A percentile compares a stretch with the other conserved stretches of the same genome.
Evolutionary conservation across 2,797 vertebrate genomes (phyloP).

Genomic region (Oreortyx pictus): DNA sequence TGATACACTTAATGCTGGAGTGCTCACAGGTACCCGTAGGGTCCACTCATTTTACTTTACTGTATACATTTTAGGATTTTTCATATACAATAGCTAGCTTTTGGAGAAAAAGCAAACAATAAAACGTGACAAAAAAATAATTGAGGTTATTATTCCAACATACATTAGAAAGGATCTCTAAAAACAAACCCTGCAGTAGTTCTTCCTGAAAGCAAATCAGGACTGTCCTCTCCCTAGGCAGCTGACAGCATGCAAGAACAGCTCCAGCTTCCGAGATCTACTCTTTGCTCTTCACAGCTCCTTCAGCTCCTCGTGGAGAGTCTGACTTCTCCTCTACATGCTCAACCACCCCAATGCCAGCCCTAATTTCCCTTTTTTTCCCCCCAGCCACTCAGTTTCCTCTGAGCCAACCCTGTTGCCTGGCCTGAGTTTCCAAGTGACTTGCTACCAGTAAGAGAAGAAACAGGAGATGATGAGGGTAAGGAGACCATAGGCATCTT

Average conservation of each 20-base stretch:
- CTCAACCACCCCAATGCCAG: not conserved
- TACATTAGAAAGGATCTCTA: not conserved
- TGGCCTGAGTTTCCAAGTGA: not conserved
- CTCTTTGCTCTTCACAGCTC: not conserved
- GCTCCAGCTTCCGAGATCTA: not conserved
- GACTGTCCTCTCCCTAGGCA: not conserved
- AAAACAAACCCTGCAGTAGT: not conserved
- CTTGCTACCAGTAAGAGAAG: not conserved
- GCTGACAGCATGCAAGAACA: not conserved
- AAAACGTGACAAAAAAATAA: not conserved
- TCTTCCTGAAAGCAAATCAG: not conserved
- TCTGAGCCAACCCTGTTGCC: not conserved
- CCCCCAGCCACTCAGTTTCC: not conserved
- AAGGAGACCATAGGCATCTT: fast-evolving
- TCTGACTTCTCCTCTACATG: not conserved
- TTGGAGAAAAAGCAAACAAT: not conserved
- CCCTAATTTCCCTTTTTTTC: not conserved
- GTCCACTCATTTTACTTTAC: not conserved
- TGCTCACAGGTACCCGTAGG: not conserved
- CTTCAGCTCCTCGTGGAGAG: not conserved
- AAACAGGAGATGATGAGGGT: fast-evolving
- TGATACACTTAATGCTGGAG: not conserved
- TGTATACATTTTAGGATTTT: not conserved
- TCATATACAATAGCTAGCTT: not conserved
- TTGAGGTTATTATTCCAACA: not conserved